Conservation (phyloP, 2,113 vertebrate genomes). For the Oceanites oceanicus region DNA sequence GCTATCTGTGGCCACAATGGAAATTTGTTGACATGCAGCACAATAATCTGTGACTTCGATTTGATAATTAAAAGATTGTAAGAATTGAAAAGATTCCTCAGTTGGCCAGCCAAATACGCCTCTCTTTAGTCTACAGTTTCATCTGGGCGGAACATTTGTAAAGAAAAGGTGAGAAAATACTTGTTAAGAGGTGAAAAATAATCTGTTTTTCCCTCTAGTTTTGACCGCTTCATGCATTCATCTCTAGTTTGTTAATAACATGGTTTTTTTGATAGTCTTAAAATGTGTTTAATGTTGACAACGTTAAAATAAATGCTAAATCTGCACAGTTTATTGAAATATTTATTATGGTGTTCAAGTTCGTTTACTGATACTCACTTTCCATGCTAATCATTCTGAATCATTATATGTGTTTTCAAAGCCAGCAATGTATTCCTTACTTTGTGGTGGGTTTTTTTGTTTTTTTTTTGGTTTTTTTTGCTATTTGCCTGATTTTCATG, state of each 20-base stretch:
- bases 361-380: neutral
- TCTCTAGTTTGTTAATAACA: neutral
- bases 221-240: neutral
- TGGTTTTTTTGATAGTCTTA: neutral
- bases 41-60: neutral
- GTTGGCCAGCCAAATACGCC: rapidly evolving
- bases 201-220: rapidly evolving
- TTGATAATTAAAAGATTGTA: neutral
- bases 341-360: neutral
- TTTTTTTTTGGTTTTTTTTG: neutral
- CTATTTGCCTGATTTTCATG: neutral
- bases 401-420: neutral
- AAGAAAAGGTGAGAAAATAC: constrained; percentile 4
- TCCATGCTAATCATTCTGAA: neutral
- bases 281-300: neutral
- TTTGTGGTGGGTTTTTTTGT: neutral
- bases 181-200: neutral
- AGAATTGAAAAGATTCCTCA: neutral
- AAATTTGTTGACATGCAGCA: neutral
- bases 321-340: neutral
- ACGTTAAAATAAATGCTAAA: neutral
- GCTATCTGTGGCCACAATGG: neutral
- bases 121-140: neutral
- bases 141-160: neutral
- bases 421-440: neutral